Base-by-base conservation (phyloP, 2,888 invertebrate genomes). In the Cryptosula pallasiana region DNA sequence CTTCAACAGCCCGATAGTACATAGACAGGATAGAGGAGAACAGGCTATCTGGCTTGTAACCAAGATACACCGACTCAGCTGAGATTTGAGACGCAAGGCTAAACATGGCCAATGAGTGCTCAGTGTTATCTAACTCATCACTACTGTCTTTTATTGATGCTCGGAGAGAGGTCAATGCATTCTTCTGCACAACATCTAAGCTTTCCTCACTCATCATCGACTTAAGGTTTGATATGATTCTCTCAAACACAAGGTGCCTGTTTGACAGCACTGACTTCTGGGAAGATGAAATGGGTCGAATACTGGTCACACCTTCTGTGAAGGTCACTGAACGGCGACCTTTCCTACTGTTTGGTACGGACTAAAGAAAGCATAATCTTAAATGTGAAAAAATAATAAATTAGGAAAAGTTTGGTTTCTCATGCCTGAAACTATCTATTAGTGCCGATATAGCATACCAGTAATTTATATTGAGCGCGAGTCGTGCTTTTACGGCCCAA, bases 11-110 rank as follows among this genome's bases (percentile, higher is more conserved):
- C 63, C 34, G 63, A 32, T 63, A 63, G 32, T 63, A 63, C 63
- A 63, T 63, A 9, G 63, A 63, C 5, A 63, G 63, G 27, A 63
- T 63, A 9, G 63, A 23, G n/a, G 63, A 63, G 73, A 80, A 79
- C 32, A 80, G 71, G 34, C 76, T 76, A 70, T 78, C 76, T 27
- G 79, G 79, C 23, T 77, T 45, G 3, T 79, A 73, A 13, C 79
- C 79, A 13, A 79, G 76, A 35, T 78, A 76, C 1, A 77, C 74
- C 0, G 79, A 77, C 71, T 80, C 80, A 29, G 76, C 74, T 0
- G 78, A 76, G n/a, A 80, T 73, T 76, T 80, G 79, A 57, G 78
- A 78, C 1, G 80, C 80, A 70, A 79, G 74, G 35, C 78, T 77
- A 16, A 79, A 72, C 34, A 81, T 76, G 0, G 79, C 77, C 32